phyloP scores from a whole-genome alignment of 1,140 invertebrate genomes.

The Drosophila navojoa region DNA sequence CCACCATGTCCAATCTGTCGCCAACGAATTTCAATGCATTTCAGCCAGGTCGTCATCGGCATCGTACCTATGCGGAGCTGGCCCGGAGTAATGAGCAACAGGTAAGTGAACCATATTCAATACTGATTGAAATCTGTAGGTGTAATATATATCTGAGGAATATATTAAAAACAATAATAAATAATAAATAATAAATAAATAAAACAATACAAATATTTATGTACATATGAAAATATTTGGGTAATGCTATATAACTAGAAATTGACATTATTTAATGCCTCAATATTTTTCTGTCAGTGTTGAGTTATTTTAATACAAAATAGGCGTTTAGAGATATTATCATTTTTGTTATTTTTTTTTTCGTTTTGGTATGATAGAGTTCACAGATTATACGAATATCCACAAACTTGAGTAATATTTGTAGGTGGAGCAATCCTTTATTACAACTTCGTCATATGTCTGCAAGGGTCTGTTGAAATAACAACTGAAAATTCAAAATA shows the following conservation, averaged over 20 bases:
- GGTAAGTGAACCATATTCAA: slow-evolving; percentile 8
- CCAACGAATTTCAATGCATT: slow-evolving; percentile 62
- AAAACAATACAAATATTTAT: no score
- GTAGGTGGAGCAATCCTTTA: not conserved
- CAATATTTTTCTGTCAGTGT: no score
- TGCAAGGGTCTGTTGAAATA: slow-evolving; percentile 1
- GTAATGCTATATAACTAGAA: no score
- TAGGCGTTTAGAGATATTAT: not conserved
- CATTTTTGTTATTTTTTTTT: not conserved
- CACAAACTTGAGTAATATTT: not conserved
- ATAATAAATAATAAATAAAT: no score
- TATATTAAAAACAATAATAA: no score
- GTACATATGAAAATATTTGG: no score
- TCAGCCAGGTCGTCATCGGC: slow-evolving; percentile 59
- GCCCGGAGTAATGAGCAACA: slow-evolving; percentile 7
- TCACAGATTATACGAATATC: not conserved
- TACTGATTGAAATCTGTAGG: no score
- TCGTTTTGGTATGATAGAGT: not conserved
- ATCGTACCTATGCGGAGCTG: slow-evolving; percentile 60
- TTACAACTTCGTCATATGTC: not conserved
- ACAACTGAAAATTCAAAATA: not conserved
- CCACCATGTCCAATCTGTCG: slow-evolving; percentile 40
- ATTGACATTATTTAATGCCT: no score
- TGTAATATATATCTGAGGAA: no score
- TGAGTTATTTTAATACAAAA: not conserved